Evolutionary conservation across 2,113 vertebrate genomes (phyloP).

Genomic region (Strix aluco): DNA sequence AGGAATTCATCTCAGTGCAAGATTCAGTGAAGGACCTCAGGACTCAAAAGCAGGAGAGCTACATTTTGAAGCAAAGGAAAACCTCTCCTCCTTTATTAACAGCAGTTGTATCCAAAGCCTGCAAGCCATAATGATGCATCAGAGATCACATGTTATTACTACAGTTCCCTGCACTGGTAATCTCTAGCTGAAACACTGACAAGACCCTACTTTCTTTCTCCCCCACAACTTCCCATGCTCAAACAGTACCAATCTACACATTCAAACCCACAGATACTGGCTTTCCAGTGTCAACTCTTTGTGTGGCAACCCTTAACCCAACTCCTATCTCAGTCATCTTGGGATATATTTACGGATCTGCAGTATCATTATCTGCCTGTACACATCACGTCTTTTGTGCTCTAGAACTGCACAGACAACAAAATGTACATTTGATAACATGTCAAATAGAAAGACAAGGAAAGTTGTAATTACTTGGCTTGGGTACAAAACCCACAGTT

Average conservation of each 20-base stretch:
- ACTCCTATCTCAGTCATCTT: neutral
- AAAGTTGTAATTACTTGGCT: neutral
- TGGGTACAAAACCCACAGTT: neutral
- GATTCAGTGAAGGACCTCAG: constrained; percentile 14
- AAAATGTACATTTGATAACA: neutral
- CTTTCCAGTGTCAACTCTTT: neutral
- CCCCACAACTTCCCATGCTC: neutral
- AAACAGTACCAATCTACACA: neutral
- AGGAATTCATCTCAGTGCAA: constrained; percentile 52
- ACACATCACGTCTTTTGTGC: neutral
- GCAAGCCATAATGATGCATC: neutral
- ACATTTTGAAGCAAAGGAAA: constrained; percentile 31
- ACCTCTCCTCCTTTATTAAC: constrained; percentile 8
- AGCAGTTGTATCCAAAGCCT: neutral
- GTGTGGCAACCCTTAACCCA: neutral
- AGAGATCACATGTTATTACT: neutral
- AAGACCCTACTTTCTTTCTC: neutral
- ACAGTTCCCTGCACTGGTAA: neutral
- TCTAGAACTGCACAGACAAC: neutral
- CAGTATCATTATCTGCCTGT: neutral
- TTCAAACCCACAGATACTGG: neutral
- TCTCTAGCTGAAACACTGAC: neutral
- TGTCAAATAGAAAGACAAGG: neutral
- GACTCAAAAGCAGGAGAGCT: constrained; percentile 28
- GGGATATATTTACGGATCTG: neutral